Conservation (phyloP, 2,797 vertebrate species). For the Triplophysa bombifrons region DNA sequence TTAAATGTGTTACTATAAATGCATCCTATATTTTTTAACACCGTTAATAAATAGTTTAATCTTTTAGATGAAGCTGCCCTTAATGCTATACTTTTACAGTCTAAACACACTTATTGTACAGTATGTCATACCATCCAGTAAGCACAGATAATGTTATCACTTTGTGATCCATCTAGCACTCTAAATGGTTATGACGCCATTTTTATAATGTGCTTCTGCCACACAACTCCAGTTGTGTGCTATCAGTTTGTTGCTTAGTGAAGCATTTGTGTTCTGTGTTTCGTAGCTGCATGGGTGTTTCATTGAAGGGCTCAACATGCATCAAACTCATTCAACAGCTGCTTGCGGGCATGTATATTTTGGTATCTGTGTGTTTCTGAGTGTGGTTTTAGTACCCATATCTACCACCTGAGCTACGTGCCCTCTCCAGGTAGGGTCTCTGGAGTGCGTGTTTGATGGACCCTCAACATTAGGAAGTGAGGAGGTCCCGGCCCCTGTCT, state of each 20-base stretch:
- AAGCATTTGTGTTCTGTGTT: slow-evolving; percentile 14
- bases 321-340: background rate
- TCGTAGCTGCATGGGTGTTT: slow-evolving; percentile 30
- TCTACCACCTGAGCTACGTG: slow-evolving; percentile 42
- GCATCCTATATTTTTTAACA: too few relatives aligned
- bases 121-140: background rate
- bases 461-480: slow-evolving; percentile 72
- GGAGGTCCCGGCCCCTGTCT: slow-evolving; percentile 72
- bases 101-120: too few relatives aligned
- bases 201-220: slow-evolving; percentile 17
- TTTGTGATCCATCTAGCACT: slow-evolving; percentile 10
- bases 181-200: background rate
- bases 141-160: slow-evolving; percentile 1
- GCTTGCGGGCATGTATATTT: background rate
- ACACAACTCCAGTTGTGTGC: slow-evolving; percentile 11
- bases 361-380: slow-evolving; percentile 28
- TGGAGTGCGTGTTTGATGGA: slow-evolving; percentile 75
- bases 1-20: too few relatives aligned
- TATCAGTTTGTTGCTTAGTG: slow-evolving; percentile 14
- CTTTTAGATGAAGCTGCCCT: too few relatives aligned
- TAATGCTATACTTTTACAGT: too few relatives aligned
- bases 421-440: slow-evolving; percentile 77
- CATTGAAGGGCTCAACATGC: slow-evolving; percentile 4
- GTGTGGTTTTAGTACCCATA: slow-evolving; percentile 12
- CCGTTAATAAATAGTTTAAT: too few relatives aligned